Percentiles rank a stretch among this genome's conserved stretches.
phyloP scores from a whole-genome alignment of 2,113 vertebrate genomes.

The Macaca mulatta region DNA sequence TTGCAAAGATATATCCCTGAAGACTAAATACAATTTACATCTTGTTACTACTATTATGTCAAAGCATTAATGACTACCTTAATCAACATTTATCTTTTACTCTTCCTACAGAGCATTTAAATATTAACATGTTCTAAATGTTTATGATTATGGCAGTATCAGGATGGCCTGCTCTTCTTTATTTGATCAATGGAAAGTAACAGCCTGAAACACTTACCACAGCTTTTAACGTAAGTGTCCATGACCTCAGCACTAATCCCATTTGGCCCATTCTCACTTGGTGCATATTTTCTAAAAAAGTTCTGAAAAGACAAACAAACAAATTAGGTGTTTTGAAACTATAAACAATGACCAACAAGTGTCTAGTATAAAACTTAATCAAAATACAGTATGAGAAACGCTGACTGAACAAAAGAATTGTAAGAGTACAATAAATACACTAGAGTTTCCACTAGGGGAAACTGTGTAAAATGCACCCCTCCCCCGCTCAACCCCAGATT shows the following conservation, averaged over 20 bases:
- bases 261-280: slow-evolving; percentile 96
- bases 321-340: neutral
- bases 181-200: too few species aligned
- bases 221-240: slow-evolving; percentile 99
- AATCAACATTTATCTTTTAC: neutral
- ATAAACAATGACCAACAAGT: neutral
- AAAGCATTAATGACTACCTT: neutral
- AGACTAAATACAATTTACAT: neutral
- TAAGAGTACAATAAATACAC: neutral
- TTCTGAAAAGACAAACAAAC: slow-evolving; percentile 85
- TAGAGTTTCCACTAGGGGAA: neutral
- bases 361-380: neutral
- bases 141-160: neutral
- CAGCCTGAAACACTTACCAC: slow-evolving; percentile 87
- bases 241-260: slow-evolving; percentile 98
- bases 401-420: neutral
- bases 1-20: neutral
- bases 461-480: neutral
- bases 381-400: neutral
- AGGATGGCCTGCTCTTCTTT: neutral
- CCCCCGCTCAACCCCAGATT: neutral
- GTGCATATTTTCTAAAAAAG: slow-evolving; percentile 96
- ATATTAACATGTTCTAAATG: neutral
- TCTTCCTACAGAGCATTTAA: neutral
- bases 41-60: neutral